Conservation (phyloP, 1,140 invertebrate genomes). For the Andricus grossulariae region DNA sequence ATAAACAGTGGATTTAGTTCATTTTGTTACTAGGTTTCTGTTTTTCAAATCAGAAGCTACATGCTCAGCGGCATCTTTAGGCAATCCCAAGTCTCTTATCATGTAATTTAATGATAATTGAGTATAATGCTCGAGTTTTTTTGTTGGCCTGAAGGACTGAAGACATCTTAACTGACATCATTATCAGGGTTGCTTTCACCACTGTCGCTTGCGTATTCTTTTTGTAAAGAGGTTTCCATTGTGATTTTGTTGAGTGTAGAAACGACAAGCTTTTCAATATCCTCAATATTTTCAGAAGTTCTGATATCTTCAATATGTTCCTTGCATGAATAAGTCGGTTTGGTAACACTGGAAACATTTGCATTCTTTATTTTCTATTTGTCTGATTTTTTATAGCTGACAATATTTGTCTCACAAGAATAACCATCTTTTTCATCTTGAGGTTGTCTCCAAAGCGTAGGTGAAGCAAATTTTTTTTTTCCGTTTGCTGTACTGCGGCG, state of each 20-base stretch:
- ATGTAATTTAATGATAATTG: slow-evolving; percentile 32
- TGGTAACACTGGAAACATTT: background rate
- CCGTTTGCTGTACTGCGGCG: background rate
- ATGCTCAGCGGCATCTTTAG: background rate
- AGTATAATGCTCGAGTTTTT: background rate
- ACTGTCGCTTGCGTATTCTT: too few species aligned
- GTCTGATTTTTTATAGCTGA: background rate
- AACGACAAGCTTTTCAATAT: background rate
- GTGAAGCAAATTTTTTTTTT: background rate
- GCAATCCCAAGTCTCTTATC: slow-evolving; percentile 25
- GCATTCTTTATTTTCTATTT: background rate
- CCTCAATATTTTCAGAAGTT: slow-evolving; percentile 12
- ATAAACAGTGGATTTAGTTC: too few species aligned
- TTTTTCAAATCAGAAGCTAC: too few species aligned
- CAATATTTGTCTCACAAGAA: background rate
- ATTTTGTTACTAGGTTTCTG: too few species aligned
- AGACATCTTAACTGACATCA: background rate
- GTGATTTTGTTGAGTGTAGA: too few species aligned
- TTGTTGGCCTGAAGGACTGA: slow-evolving; percentile 9
- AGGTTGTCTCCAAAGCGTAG: background rate
- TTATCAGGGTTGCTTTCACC: too few species aligned
- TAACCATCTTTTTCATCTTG: too few species aligned
- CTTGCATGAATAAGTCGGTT: too few species aligned
- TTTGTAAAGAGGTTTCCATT: too few species aligned
- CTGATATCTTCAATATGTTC: slow-evolving; percentile 3